Conservation (phyloP, 2,797 vertebrate species). For the Threskiornis aethiopicus region DNA sequence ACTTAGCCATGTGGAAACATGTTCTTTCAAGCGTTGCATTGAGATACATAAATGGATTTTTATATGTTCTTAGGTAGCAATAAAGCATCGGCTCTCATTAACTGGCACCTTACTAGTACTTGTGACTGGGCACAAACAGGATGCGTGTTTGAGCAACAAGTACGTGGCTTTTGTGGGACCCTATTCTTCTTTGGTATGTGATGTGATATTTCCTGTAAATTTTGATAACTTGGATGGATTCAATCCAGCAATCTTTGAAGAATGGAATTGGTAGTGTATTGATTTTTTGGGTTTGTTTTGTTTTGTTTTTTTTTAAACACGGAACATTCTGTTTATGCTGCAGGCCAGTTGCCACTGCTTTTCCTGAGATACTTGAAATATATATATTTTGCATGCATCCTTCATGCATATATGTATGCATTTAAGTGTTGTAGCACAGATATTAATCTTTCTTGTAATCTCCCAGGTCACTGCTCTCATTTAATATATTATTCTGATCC, state of each 20-base stretch:
- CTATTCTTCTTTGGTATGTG: not conserved
- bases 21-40: not conserved
- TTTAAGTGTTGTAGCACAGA: not conserved
- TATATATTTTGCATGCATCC: not conserved
- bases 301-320: not conserved
- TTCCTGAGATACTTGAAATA: not conserved
- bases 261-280: not conserved
- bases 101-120: not conserved
- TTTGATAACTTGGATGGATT: not conserved
- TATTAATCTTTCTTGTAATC: not conserved
- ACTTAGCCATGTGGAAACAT: not conserved
- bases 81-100: not conserved
- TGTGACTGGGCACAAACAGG: not conserved
- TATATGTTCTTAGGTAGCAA: not conserved
- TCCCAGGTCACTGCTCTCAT: not conserved
- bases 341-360: not conserved
- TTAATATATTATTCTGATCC: not conserved
- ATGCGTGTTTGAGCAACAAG: not conserved
- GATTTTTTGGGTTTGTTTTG: too few species aligned
- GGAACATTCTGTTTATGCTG: not conserved
- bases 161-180: rapidly evolving
- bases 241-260: not conserved
- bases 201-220: not conserved
- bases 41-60: not conserved
- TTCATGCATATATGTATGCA: not conserved